Percentiles rank a stretch among this genome's conserved stretches.
phyloP scores from a whole-genome alignment of 2,113 vertebrate species.

The Callipepla squamata region DNA sequence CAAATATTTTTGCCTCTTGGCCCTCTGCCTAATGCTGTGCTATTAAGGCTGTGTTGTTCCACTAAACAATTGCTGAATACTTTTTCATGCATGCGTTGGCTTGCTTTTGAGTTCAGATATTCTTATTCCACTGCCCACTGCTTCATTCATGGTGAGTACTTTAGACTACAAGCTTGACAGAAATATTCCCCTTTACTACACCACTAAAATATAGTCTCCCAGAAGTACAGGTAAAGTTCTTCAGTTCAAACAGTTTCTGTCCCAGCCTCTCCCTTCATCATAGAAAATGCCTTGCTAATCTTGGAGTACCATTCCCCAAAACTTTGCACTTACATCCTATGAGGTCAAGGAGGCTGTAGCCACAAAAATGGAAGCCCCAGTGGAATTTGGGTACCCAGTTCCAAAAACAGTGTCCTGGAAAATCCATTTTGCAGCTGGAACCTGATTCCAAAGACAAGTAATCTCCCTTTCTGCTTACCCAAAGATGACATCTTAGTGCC shows the following conservation, averaged over 20 bases:
- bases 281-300: neutral
- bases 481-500: neutral
- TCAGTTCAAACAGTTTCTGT: neutral
- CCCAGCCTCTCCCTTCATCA: neutral
- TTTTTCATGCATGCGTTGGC: slow-evolving; percentile 32
- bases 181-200: neutral
- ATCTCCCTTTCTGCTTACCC: neutral
- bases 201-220: neutral
- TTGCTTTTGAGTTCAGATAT: slow-evolving; percentile 20
- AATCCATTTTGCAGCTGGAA: neutral
- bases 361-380: neutral
- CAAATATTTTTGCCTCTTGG: slow-evolving; percentile 68
- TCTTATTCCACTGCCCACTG: neutral
- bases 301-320: neutral
- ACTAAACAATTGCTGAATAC: slow-evolving; percentile 67
- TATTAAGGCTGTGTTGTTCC: slow-evolving; percentile 52
- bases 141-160: slow-evolving; percentile 1
- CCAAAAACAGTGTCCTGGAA: neutral
- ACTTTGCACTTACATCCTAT: neutral
- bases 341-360: neutral
- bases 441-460: neutral
- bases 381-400: neutral
- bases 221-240: neutral
- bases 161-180: neutral
- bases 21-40: slow-evolving; percentile 37